These are phyloP conservation scores for Labia minor DNA, from an alignment of 2,888 invertebrate genomes.

Conservation along the genomic window DNA sequence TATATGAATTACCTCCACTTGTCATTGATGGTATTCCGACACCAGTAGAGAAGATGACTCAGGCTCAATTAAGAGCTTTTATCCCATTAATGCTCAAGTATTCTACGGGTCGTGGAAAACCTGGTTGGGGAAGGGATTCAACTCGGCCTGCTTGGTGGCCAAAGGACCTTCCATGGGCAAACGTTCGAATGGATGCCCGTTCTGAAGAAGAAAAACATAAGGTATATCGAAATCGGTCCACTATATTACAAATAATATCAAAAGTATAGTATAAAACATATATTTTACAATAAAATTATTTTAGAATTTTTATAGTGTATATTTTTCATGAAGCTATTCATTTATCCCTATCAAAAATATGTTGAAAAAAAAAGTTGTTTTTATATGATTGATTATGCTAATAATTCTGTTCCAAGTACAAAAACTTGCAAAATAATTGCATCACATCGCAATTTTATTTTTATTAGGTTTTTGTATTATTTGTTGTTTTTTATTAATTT, in stretches of 20 bases:
- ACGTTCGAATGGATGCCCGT: conserved; percentile 93
- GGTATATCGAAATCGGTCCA: conserved; percentile 41
- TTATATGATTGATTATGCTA: too few relatives aligned
- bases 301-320: neutral
- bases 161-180: conserved; percentile 94
- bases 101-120: conserved; percentile 90
- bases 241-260: neutral
- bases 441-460: too few relatives aligned
- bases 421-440: too few relatives aligned
- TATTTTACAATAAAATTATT: too few relatives aligned
- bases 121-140: conserved; percentile 94
- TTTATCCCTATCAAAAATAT: too few relatives aligned
- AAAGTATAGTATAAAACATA: too few relatives aligned
- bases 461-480: too few relatives aligned
- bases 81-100: conserved; percentile 97
- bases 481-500: too few relatives aligned
- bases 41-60: conserved; percentile 98
- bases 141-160: conserved; percentile 98
- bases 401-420: too few relatives aligned
- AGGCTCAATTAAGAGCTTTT: conserved; percentile 90
- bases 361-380: too few relatives aligned
- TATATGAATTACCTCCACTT: conserved; percentile 90
- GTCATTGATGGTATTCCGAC: conserved; percentile 97
- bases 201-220: conserved; percentile 95
- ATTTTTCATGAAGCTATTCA: too few relatives aligned